Base-by-base conservation (phyloP, 2,888 invertebrate species). In the Pollenia angustigena region DNA sequence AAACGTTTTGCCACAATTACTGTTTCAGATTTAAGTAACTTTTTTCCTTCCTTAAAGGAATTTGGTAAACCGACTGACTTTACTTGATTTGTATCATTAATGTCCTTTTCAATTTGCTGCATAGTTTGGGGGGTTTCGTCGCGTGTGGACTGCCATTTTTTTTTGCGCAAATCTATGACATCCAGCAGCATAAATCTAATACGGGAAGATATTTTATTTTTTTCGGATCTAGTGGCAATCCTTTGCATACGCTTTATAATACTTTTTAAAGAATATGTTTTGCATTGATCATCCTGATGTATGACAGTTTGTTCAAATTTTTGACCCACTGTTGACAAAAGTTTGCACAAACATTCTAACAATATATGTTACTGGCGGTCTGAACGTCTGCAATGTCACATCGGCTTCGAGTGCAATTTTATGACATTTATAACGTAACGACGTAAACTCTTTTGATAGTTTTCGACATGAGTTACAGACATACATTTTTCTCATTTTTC, bases 81-180 rank as follows among this genome's bases (percentile, higher is more conserved):
- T 8, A 4, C 9, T 52, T 50, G 14, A 50, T 4, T 56, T 8
- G 8, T 97, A 78, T 95, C 95, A 90, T 97, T 97, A 11, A 97
- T 96, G 92, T 98, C 98, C 90, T 96, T 96, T 90, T 97, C 97
- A 85, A 99, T 98, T 94, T 99, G 97, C 90, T 98, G 98, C 94
- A 99, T 98, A 89, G 97, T 98, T 92, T 98, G 98, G 2, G 99
- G 99, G 50, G 96, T 95, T 89, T 98, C 98, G 86, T 97, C 97
- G 88, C 97, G 95, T 81, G 98, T 95, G 2, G 97, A 96, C 75
- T 97, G 94, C 99, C 99, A 99, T 89, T 95, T 96, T 90, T 95
- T 96, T 90, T 95, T 94, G 87, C 97, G 95, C 86, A 99, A 94
- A 90, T 98, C 99, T 85, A 98, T 96, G 0, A 98, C 97, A 94